Evolutionary conservation across 2,888 invertebrate species (phyloP), one percentile per base, ranked within the genome.

Genomic region (Timema cristinae): DNA sequence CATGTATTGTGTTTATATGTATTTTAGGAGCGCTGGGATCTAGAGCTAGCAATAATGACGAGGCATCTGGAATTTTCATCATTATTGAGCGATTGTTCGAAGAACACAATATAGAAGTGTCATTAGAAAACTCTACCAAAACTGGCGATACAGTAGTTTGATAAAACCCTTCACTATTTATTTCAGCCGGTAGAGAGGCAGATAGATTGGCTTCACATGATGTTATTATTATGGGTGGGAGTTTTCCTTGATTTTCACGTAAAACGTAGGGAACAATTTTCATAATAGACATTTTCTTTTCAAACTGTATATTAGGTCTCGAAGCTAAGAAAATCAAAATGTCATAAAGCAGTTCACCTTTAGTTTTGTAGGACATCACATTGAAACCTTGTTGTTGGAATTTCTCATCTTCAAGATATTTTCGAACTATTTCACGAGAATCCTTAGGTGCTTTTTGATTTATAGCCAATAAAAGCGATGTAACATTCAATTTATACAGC

Each of bases 341-440:
- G 8, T 71, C 54, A 47, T 67, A 67, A 52, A 71, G 32, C 7
- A 71, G 8, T 54, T 48, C 50, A 16, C 67, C 66, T 61, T 48
- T 52, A 10, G 71, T 71, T 59, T 48, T 67, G 61, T 67, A 67
- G n/a, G 11, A 9, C 32, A 59, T 10, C 7, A 71, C 50, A 13
- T 71, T 49, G 50, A 71, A 71, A 7, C 67, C 59, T 16, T 50
- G n/a, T 13, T 67, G 50, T 16, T 67, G 8, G 6, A 48, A 15
- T 15, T 67, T 9, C 50, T 56, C 13, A 11, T 61, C 8, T 32
- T 69, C 63, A 7, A 69, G n/a, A 49, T 63, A 69, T 61, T 32
- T 49, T 8, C 13, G 47, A 10, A 63, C 50, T n/a, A 16, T 69
- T 6, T 61, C n/a, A n/a, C 10, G 6, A n/a, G 48, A 32, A 5